Percentiles rank a stretch among this genome's conserved stretches.
These are phyloP conservation scores for Anthopleura sola DNA, from an alignment of 64 coral and sea anemone genomes.

Conservation along the genomic window DNA sequence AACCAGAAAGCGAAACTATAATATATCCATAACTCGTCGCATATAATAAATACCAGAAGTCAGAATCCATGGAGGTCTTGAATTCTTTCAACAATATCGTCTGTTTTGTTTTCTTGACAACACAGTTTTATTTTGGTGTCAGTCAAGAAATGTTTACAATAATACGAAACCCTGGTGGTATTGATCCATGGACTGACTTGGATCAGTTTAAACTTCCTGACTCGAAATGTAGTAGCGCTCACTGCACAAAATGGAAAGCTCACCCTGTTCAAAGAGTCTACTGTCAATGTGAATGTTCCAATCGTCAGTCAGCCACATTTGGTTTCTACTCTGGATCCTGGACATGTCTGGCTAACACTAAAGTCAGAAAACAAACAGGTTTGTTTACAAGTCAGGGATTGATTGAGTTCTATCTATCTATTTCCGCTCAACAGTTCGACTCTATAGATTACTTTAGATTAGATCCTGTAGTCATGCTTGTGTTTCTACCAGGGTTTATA, in stretches of 20 bases:
- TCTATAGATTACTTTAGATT: too few species aligned
- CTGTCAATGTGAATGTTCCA: not conserved
- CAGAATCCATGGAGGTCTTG: not conserved
- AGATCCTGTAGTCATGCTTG: too few species aligned
- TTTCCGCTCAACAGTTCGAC: not conserved
- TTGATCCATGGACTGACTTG: not conserved
- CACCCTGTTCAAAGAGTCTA: too few species aligned
- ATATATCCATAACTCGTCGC: not conserved
- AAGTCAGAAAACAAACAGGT: not conserved
- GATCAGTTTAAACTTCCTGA: not conserved
- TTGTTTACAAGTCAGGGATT: not conserved
- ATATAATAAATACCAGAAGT: not conserved
- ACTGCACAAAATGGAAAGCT: not conserved
- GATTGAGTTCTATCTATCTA: not conserved
- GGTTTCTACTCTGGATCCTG: constrained; percentile 3
- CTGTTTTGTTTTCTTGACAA: not conserved
- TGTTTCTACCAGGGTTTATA: too few species aligned
- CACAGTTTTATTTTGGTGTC: not conserved
- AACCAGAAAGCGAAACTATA: not conserved
- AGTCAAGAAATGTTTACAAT: not conserved
- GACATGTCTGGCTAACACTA: not conserved
- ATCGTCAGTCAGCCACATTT: not conserved
- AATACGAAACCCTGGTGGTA: not conserved
- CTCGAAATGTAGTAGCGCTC: not conserved
- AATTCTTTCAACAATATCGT: not conserved